Evolutionary conservation across 2,888 invertebrate species (phyloP), one percentile per base, ranked within the genome.

Genomic region (Thymelicus acteon): DNA sequence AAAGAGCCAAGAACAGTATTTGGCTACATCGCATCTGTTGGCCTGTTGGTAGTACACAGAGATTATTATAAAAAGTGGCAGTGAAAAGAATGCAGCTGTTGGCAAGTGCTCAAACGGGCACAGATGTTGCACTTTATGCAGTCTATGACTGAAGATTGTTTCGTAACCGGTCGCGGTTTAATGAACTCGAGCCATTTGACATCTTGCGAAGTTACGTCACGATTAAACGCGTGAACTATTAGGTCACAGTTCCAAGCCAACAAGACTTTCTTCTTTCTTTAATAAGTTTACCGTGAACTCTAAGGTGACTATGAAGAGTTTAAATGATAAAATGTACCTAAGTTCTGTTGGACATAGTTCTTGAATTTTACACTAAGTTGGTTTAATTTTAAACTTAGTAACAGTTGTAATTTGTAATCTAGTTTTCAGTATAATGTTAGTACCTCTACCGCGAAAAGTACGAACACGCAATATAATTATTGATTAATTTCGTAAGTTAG

Each of bases 71-170:
- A 77, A 74, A 80, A 79, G 74, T 76, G 75, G 77, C 75, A 74
- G 75, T 74, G 74, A 80, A 79, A 79, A 79, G 80, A 79, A 78
- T 84, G 81, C 82, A 85, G 80, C 80, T 81, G 86, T 87, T 91
- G 90, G 91, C 91, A 89, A 72, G 80, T 74, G 81, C 89, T 91
- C 91, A 91, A 89, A 81, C 74, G 75, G 74, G 73, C 75, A 75
- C 83, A 84, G 83, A 82, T 84, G 84, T 79, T 78, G 71, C 75
- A 75, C 74, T 73, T 73, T 69, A 73, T 67, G 72, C 74, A 74
- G 75, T 73, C 76, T 75, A 75, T 77, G 63, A 75, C 72, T 74
- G 73, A 73, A 69, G 64, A 75, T 74, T 75, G 76, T 77, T 78
- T 74, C 77, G 65, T 76, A 77, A 74, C 74, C 65, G 72, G 24